Conservation (phyloP, 2,797 vertebrate species). For the Premnoplex brunnescens region DNA sequence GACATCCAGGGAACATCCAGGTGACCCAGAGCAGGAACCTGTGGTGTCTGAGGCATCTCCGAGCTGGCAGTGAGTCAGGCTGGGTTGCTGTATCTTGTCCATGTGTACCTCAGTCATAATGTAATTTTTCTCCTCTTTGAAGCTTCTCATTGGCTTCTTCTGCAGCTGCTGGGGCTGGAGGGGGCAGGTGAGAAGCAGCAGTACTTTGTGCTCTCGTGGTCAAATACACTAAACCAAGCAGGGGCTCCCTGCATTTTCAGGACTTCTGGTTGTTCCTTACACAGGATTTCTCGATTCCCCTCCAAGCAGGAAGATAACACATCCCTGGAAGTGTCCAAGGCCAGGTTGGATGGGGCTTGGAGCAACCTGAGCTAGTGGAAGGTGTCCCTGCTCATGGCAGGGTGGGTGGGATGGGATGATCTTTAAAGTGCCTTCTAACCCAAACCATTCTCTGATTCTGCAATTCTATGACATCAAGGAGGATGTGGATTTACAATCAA, state of each 20-base stretch:
- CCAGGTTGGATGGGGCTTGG: not conserved
- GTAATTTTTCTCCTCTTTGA: not conserved
- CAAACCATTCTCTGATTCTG: not conserved
- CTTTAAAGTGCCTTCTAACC: not conserved
- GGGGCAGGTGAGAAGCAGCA: not conserved
- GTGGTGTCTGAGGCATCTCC: not conserved
- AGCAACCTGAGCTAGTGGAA: not conserved
- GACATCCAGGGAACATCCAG: not conserved
- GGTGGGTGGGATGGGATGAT: not conserved
- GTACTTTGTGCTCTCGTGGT: not conserved
- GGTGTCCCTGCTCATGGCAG: not conserved
- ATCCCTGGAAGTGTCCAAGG: not conserved
- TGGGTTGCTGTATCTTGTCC: not conserved
- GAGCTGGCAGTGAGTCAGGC: not conserved
- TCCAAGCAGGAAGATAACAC: fast-evolving
- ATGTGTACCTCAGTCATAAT: fast-evolving
- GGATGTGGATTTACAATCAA: not conserved
- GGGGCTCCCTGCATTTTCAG: not conserved
- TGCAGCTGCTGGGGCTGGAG: not conserved
- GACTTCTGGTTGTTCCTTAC: not conserved
- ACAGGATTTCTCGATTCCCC: not conserved
- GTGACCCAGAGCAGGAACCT: not conserved
- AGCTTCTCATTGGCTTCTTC: not conserved
- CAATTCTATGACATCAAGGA: not conserved
- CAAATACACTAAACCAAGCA: fast-evolving